Percentiles rank a stretch among this genome's conserved stretches.
These are phyloP conservation scores for Ischnura elegans DNA, from an alignment of 2,888 invertebrate genomes.

Conservation along the genomic window DNA sequence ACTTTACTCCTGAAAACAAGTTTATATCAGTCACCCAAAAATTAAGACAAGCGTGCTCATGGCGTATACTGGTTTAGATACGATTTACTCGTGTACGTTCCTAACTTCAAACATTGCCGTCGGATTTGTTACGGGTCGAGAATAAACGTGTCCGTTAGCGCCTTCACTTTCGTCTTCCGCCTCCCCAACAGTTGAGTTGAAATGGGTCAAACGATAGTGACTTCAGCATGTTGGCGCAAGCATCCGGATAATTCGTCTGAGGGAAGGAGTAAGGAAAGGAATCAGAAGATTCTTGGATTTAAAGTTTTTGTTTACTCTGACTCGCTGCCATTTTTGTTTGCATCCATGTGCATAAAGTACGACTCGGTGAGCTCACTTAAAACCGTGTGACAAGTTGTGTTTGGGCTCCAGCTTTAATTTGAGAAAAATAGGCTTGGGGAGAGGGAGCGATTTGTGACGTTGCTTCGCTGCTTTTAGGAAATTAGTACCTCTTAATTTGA, in stretches of 20 bases:
- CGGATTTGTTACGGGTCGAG: not conserved
- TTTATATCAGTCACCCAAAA: not conserved
- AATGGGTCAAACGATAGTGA: slow-evolving; percentile 24
- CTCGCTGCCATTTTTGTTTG: not conserved
- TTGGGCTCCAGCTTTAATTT: too few relatives aligned
- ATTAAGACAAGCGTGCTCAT: not conserved
- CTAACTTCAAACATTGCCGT: not conserved
- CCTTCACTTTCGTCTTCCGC: not conserved
- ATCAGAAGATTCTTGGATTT: too few relatives aligned
- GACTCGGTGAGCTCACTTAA: too few relatives aligned
- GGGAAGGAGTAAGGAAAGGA: not conserved
- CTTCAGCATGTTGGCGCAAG: not conserved
- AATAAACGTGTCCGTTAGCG: not conserved
- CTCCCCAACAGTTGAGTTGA: not conserved
- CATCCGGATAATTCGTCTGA: not conserved
- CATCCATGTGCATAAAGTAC: not conserved
- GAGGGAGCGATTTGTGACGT: too few relatives aligned
- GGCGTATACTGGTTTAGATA: not conserved
- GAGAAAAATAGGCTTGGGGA: too few relatives aligned
- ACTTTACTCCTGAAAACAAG: not conserved
- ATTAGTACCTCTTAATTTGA: too few relatives aligned
- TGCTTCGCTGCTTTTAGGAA: too few relatives aligned
- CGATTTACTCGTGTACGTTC: not conserved
- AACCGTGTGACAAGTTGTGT: too few relatives aligned
- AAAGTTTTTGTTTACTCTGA: not conserved